Evolutionary conservation across 1,140 invertebrate genomes (phyloP).

Genomic region (Caerostris extrusa): DNA sequence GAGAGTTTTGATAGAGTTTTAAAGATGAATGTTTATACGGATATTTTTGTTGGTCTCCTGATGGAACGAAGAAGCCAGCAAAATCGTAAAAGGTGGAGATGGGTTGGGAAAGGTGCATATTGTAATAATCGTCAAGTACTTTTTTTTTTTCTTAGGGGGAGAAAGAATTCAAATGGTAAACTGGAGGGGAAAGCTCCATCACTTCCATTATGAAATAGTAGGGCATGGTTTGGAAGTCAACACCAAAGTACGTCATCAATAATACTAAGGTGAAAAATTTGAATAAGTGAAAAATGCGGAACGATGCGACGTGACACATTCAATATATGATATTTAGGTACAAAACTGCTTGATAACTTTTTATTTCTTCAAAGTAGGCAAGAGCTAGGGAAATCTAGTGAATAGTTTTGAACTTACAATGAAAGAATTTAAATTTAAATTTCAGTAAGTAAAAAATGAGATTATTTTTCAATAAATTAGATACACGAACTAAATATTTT

Average conservation of each 20-base stretch:
- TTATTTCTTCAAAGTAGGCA: neutral
- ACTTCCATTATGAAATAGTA: neutral
- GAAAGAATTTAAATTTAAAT: neutral
- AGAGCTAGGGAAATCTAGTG: neutral
- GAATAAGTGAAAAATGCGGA: neutral
- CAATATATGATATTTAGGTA: neutral
- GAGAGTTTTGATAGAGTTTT: slow-evolving; percentile 65
- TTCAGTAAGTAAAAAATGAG: no score
- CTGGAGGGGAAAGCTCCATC: neutral
- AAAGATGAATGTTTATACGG: slow-evolving; percentile 67
- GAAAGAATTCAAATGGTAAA: slow-evolving; percentile 13
- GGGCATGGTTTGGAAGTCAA: neutral
- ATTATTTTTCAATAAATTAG: no score
- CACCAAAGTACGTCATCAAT: slow-evolving; percentile 2
- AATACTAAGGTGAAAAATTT: neutral
- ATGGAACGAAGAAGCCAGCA: slow-evolving; percentile 19
- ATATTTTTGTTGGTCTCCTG: slow-evolving; percentile 55
- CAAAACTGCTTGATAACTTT: neutral
- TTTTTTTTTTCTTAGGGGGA: neutral
- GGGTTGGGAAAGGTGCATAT: slow-evolving; percentile 4
- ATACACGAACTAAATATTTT: no score
- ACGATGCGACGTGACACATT: neutral
- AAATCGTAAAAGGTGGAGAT: slow-evolving; percentile 56
- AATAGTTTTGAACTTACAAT: neutral
- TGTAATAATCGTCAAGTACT: neutral